Base-by-base conservation (phyloP, 1,140 invertebrate species). In the Tachypleus tridentatus region DNA sequence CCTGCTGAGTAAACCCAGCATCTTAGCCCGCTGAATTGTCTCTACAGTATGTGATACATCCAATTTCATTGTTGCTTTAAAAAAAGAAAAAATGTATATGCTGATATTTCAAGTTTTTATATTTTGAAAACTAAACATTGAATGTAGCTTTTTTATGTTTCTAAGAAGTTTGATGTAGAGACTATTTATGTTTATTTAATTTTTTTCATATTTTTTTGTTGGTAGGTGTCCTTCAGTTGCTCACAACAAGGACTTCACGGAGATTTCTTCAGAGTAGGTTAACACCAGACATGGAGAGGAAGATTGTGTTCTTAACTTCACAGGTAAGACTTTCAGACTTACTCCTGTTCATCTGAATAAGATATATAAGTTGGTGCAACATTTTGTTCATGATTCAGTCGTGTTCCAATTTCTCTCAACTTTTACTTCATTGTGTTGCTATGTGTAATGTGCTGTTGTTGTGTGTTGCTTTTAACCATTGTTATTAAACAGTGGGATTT, bases 231-330 rank as follows among this genome's bases (percentile, higher is more conserved):
- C 79, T 87, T 65, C 93, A 97, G 76, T 76, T 98, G 58, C 77
- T 98, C 66, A 87, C 91, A 78, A 89, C 86, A 9, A 81, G 93
- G 75, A 97, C 95, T 2, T 95, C 93, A 6, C 79, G 93, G 64
- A 83, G 92, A 73, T 98, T 92, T 80, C 79, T 98, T 57, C 88
- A 93, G 73, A 91, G 87, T 62, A 83, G 94, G 66, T 80, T 98
- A 49, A 97, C 96, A 49, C 93, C 94, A 11, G 96, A 98, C 70
- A 97, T 98, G 91, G 96, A 98, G 76, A 86, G 87, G 70, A 98
- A 98, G 80, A 80, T 97, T 60, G 86, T 88, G 2, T 98, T 97
- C 78, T 78, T 98, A 11, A 95, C 93, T 9, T 88, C 88, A 62
- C 87, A 91, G 75, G 93, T 97, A 54, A 54, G n/a, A 8, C 83